phyloP scores from a whole-genome alignment of 2,888 invertebrate genomes.

The Mesorhabditis sp. region DNA sequence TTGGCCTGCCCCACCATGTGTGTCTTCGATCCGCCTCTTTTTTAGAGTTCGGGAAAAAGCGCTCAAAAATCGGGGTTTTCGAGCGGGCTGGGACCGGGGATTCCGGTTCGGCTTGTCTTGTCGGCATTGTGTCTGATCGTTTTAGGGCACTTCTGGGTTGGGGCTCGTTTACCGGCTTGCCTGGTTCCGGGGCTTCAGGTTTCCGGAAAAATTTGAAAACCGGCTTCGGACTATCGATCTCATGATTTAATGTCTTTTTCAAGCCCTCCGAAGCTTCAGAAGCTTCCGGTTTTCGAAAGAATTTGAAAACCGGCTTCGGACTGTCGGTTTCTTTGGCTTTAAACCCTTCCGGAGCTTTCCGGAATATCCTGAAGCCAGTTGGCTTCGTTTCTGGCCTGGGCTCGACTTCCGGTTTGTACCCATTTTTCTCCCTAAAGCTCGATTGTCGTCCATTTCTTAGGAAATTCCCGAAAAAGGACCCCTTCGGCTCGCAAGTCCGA shows the following conservation, averaged over 20 bases:
- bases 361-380: no score
- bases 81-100: background rate
- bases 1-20: slow-evolving; percentile 5
- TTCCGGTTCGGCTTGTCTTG: background rate
- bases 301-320: background rate
- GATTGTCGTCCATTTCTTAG: no score
- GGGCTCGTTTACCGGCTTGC: background rate
- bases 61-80: slow-evolving; percentile 6
- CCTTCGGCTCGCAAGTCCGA: no score
- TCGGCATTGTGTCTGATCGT: background rate
- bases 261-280: background rate
- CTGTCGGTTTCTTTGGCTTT: background rate
- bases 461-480: no score
- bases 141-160: background rate
- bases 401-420: slow-evolving; percentile 3
- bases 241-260: background rate
- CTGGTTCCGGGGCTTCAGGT: background rate
- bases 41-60: background rate
- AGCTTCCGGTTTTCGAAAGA: background rate
- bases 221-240: background rate
- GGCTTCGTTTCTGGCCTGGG: background rate
- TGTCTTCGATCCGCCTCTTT: background rate
- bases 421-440: background rate
- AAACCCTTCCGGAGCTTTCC: background rate
- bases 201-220: background rate